phyloP scores from a whole-genome alignment of 2,888 invertebrate genomes.

The Lissonota sp. region DNA sequence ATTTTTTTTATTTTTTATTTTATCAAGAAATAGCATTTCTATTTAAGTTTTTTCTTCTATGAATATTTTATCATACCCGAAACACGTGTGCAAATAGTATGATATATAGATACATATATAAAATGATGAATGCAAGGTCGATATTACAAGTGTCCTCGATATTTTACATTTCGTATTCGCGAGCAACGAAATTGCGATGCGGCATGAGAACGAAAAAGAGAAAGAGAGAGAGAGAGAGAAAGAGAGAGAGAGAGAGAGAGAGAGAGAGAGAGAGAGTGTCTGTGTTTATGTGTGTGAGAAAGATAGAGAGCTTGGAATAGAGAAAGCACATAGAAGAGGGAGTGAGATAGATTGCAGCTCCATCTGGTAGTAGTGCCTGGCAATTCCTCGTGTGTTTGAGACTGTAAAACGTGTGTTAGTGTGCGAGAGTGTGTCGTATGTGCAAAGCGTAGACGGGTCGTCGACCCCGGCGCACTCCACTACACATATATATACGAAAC shows the following conservation, averaged over 20 bases:
- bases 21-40: too few relatives aligned
- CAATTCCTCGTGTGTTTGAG: conserved; percentile 70
- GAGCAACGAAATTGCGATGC: too few relatives aligned
- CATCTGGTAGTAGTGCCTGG: conserved; percentile 77
- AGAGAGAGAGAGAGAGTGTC: conserved; percentile 43
- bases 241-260: background rate
- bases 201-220: background rate
- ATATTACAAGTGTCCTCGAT: too few relatives aligned
- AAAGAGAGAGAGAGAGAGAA: too few relatives aligned
- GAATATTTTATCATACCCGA: background rate
- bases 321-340: conserved; percentile 51
- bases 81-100: too few relatives aligned
- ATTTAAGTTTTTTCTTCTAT: too few relatives aligned
- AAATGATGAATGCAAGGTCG: too few relatives aligned
- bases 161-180: background rate
- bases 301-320: conserved; percentile 36
- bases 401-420: conserved; percentile 55
- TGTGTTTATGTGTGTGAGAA: too few relatives aligned
- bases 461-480: conserved; percentile 80
- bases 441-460: conserved; percentile 80
- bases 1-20: too few relatives aligned
- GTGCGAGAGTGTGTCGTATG: conserved; percentile 62
- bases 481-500: conserved; percentile 79
- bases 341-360: conserved; percentile 70
- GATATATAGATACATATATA: too few relatives aligned